Evolutionary conservation across 35 echinoderm and acorn worm species (phyloP), one percentile per base, ranked within the genome.

Genomic region (Lytechinus pictus): DNA sequence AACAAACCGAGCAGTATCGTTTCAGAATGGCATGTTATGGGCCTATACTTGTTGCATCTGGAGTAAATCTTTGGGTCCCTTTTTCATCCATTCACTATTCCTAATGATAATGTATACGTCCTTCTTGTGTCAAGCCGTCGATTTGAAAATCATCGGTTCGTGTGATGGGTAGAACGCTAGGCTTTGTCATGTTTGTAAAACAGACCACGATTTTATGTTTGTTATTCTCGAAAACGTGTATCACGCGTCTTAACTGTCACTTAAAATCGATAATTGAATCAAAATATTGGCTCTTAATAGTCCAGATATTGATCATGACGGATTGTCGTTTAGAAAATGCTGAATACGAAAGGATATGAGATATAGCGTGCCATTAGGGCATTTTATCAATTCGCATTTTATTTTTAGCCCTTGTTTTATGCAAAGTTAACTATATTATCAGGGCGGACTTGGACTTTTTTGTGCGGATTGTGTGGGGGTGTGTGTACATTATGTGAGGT

Each of bases 231-330:
- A 8, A 71, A 24, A 71, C 61, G 12, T 58, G 56, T 13, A 10
- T 12, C 10, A 60, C n/a, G 66, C n/a, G 66, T 54, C 14, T 90
- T 24, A 57, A 93, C n/a, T 27, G 53, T 28, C 92, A 93, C 92
- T 93, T 93, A 55, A 24, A 54, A 93, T 93, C 92, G 54, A 93
- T 93, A 93, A 93, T 93, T 93, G 92, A 93, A 93, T 93, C 92
- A 93, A 93, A 93, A 93, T 93, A 93, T 93, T 57, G 52, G 54
- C 53, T 57, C 27, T 44, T 44, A 44, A 3, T 57, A 93, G 27
- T 93, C 92, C 52, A 27, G 52, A 57, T 27, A 57, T 93, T 93
- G 57, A 93, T 93, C 92, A 8, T 27, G 14, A 5, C 28, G 10
- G 92, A 93, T 53, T 10, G 92, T 90, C 10, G 52, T 90, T 90